These are phyloP conservation scores for Pissodes strobi DNA, from an alignment of 1,140 invertebrate genomes.

Conservation along the genomic window DNA sequence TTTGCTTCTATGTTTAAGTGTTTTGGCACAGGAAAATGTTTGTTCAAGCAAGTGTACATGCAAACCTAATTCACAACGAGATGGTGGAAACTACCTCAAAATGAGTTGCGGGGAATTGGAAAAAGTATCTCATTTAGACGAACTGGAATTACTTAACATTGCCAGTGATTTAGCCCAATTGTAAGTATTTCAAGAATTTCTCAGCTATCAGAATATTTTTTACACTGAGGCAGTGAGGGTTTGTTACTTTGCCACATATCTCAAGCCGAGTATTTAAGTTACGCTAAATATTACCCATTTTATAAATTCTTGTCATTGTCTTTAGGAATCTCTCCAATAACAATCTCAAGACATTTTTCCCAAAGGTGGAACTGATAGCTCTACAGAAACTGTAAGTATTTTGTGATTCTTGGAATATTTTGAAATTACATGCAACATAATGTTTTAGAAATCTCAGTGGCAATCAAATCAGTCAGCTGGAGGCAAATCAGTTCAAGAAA, in stretches of 20 bases:
- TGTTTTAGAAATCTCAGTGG: constrained; percentile 71
- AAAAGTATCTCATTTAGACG: constrained; percentile 53
- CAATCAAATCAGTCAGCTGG: constrained; percentile 76
- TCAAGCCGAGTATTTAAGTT: constrained; percentile 21
- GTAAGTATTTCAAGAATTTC: constrained; percentile 54
- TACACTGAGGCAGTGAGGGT: too few relatives aligned
- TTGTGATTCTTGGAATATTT: constrained; percentile 9
- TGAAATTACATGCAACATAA: too few relatives aligned
- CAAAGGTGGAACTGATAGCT: constrained; percentile 51
- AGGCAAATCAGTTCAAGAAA: constrained; percentile 73
- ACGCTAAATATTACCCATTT: too few relatives aligned
- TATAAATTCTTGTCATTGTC: too few relatives aligned
- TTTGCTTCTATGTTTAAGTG: neutral
- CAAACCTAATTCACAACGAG: constrained; percentile 45
- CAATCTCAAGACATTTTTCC: constrained; percentile 46
- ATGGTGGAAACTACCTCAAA: constrained; percentile 52
- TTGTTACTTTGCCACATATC: too few relatives aligned
- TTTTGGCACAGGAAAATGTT: constrained; percentile 2
- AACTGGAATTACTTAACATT: constrained; percentile 57
- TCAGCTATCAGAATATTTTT: too few relatives aligned
- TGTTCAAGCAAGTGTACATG: constrained; percentile 47
- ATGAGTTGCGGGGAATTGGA: constrained; percentile 56
- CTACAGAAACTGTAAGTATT: constrained; percentile 55
- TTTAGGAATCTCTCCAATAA: constrained; percentile 54
- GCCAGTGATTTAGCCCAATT: constrained; percentile 55